Evolutionary conservation across 2,797 vertebrate species (phyloP).

Genomic region (Schizothorax lantsangensis): DNA sequence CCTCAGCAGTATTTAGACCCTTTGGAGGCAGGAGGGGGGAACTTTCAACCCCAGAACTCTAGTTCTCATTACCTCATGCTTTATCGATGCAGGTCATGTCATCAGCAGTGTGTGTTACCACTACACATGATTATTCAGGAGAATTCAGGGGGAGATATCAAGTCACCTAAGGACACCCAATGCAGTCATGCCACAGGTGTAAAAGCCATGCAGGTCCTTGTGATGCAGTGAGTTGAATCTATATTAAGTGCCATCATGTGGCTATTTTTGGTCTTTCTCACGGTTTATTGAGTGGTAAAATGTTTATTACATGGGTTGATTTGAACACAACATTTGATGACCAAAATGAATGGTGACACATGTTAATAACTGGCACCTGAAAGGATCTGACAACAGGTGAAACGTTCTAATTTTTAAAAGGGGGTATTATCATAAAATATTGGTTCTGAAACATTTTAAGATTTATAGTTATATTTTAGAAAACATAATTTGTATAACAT

Average conservation of each 20-base stretch:
- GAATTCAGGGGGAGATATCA: constrained; percentile 40
- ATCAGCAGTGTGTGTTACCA: constrained; percentile 55
- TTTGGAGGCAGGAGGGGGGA: constrained; percentile 55
- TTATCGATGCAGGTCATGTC: constrained; percentile 72
- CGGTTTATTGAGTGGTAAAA: constrained; percentile 14
- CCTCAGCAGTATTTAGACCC: constrained; percentile 67
- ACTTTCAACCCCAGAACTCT: constrained; percentile 62
- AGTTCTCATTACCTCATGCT: constrained; percentile 80
- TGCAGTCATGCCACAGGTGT: constrained; percentile 15
- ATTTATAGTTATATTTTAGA: background rate
- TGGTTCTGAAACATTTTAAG: background rate
- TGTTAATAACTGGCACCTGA: background rate
- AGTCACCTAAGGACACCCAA: constrained; percentile 21
- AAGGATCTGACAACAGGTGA: background rate
- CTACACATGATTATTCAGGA: constrained; percentile 57
- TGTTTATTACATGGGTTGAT: background rate
- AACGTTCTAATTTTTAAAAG: background rate
- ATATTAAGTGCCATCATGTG: constrained; percentile 15
- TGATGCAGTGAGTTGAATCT: constrained; percentile 17
- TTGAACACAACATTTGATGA: background rate
- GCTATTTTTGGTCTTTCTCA: constrained; percentile 10
- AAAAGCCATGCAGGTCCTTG: constrained; percentile 20
- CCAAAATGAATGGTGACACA: background rate
- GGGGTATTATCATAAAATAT: background rate
- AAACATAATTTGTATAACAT: background rate